Evolutionary conservation across 2,113 vertebrate genomes (phyloP).

Genomic region (Electrona antarctica): DNA sequence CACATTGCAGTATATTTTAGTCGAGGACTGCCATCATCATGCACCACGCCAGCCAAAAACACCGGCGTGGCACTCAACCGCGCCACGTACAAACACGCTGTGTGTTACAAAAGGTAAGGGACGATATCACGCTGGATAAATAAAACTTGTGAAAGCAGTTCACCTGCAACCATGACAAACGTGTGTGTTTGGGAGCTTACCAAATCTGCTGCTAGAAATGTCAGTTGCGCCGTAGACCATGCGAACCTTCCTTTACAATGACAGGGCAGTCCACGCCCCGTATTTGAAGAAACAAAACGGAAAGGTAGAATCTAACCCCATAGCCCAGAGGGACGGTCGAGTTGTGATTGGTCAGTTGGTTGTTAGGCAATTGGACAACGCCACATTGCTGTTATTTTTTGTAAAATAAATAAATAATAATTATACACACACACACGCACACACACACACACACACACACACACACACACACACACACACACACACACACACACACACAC

Average conservation of each 20-base stretch:
- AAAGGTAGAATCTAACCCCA: slow-evolving; percentile 12
- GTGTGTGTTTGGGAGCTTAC: slow-evolving; percentile 44
- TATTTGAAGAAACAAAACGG: slow-evolving; percentile 51
- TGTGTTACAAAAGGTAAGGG: background rate
- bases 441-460: no score
- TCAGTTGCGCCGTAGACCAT: slow-evolving; percentile 57
- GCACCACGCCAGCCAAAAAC: slow-evolving; percentile 62
- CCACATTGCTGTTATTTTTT: no score
- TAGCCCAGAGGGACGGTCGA: no score
- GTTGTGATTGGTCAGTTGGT: no score
- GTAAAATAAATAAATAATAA: no score
- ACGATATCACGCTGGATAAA: background rate
- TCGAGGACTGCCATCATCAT: slow-evolving; percentile 48
- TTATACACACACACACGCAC: no score
- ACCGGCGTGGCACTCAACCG: slow-evolving; percentile 21
- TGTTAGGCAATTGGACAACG: no score
- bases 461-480: no score
- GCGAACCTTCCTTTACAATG: slow-evolving; percentile 60
- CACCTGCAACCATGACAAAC: background rate
- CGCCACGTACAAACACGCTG: slow-evolving; percentile 27
- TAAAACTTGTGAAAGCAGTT: background rate
- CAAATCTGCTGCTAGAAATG: slow-evolving; percentile 32
- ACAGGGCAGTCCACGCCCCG: slow-evolving; percentile 53
- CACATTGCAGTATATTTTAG: slow-evolving; percentile 27
- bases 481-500: no score